Evolutionary conservation across 2,888 invertebrate genomes (phyloP).

Genomic region (Meghimatium bilineatum): DNA sequence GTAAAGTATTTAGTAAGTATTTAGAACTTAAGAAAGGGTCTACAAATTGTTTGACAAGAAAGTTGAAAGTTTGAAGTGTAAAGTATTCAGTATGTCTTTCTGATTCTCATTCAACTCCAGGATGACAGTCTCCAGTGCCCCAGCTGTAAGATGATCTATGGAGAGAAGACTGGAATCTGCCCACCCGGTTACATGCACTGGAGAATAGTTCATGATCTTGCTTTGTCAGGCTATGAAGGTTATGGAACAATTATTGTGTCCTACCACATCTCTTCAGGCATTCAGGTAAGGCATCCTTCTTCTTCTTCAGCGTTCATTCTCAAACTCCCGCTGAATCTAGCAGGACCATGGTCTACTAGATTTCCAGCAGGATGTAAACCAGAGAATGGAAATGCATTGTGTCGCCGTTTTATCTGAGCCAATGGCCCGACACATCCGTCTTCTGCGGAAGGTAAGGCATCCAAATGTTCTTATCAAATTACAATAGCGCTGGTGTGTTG

Average conservation of each 20-base stretch:
- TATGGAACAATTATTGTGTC: constrained; percentile 87
- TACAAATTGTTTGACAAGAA: no score
- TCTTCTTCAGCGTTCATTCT: no score
- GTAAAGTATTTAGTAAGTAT: no score
- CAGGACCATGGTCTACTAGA: no score
- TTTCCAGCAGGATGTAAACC: no score
- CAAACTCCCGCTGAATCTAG: no score
- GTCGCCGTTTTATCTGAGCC: no score
- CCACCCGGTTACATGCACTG: constrained; percentile 79
- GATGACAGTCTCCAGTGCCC: constrained; percentile 89
- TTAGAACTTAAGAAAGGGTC: no score
- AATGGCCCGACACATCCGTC: no score
- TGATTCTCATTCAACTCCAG: constrained; percentile 70
- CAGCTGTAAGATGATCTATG: constrained; percentile 90
- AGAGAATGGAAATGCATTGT: no score
- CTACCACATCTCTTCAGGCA: constrained; percentile 90
- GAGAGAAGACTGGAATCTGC: constrained; percentile 87
- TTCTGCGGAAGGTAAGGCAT: background rate
- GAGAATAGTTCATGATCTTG: constrained; percentile 58
- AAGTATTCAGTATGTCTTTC: background rate
- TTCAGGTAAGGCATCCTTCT: constrained; percentile 69
- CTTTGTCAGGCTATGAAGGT: constrained; percentile 84
- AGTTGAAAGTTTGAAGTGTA: background rate
- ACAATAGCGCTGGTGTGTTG: no score
- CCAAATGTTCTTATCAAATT: no score